Base-by-base conservation (phyloP, 35 echinoderm and acorn worm species). In the Acanthaster planci region DNA sequence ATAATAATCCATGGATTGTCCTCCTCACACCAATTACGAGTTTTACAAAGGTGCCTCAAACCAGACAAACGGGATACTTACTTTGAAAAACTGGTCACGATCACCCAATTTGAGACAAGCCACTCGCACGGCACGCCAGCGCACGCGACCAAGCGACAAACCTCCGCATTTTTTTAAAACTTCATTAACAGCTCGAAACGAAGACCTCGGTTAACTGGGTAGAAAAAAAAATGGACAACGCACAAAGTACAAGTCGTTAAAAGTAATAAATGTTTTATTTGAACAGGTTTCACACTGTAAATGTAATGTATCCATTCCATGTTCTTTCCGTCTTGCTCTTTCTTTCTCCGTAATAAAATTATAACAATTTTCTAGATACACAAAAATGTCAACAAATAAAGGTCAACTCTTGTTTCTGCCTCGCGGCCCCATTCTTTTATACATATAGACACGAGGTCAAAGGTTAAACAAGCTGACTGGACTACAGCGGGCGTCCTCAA, bases 241-340 rank as follows among this genome's bases (percentile, higher is more conserved):
- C 42, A 47, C 42, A 47, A 4, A 12, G 42, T n/a, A n/a, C 42
- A 47, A 72, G 34, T 72, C 26, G 9, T 72, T 72, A 72, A 72
- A 72, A 72, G 64, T 72, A 72, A 31, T 72, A 36, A 72, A 72
- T 72, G 64, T 72, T 72, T 72, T 72, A 26, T 72, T 72, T 31
- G 22, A 72, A 72, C 64, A 72, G 22, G 64, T 72, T 72, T 72
- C 7, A 72, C 34, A 72, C 34, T 72, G 15, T 72, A 72, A 26
- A 72, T 31, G 64, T 47, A 72, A 72, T 72, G 22, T 34, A 72
- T 72, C 29, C 42, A 47, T 47, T 47, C 42, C 42, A 47, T 12
- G 12, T 47, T 6, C 42, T 4, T 47, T 47, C n/a, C n/a, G 42
- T 6, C 42, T 47, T 72, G 22, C 64, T 72, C 64, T 72, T 72